Evolutionary conservation across 2,113 vertebrate species (phyloP).

Genomic region (Smithornis capensis): DNA sequence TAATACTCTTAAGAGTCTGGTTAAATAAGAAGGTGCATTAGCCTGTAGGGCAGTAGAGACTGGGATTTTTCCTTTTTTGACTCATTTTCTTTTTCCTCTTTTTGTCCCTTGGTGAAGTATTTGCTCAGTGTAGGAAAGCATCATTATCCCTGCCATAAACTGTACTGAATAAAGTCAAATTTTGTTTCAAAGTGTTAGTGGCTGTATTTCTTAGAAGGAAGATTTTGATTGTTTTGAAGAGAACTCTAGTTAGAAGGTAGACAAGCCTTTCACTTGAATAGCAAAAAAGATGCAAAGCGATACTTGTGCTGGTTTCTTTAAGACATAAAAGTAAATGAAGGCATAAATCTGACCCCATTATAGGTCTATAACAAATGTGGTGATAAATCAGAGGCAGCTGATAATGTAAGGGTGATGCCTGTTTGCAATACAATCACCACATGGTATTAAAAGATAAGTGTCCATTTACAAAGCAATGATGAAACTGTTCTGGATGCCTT

Average conservation of each 20-base stretch:
- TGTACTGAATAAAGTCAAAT: neutral
- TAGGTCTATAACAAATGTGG: neutral
- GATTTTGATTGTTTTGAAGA: neutral
- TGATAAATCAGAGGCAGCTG: slow-evolving; percentile 23
- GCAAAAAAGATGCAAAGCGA: neutral
- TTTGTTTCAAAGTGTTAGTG: neutral
- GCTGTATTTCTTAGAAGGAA: neutral
- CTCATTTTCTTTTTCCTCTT: neutral
- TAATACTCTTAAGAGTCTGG: neutral
- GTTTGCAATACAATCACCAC: slow-evolving; percentile 13
- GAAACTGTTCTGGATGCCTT: neutral
- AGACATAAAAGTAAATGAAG: neutral
- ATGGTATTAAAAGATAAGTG: neutral
- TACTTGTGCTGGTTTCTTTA: neutral
- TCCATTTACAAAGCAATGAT: neutral
- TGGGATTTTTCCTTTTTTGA: neutral
- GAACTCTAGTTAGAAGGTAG: neutral
- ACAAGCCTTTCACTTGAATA: neutral
- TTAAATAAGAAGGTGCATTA: neutral
- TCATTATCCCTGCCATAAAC: fast-evolving
- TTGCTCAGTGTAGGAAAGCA: neutral
- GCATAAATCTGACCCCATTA: neutral
- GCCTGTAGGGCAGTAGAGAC: neutral
- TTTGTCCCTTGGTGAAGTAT: neutral
- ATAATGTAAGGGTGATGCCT: slow-evolving; percentile 17